Evolutionary conservation across 2,888 invertebrate species (phyloP).

Genomic region (Celastrina argiolus): DNA sequence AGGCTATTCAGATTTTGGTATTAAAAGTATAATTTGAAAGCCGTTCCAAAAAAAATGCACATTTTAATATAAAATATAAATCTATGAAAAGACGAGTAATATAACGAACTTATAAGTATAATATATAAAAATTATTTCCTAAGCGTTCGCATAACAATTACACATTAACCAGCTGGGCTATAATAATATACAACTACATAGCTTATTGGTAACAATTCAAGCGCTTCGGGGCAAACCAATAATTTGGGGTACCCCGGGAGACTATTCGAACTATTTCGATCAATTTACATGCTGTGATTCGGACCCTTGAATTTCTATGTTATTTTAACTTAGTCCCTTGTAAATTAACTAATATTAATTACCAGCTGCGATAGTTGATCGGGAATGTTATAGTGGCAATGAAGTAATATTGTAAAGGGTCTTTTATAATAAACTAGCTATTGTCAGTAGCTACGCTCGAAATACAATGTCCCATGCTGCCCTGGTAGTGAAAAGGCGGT

Average conservation of each 20-base stretch:
- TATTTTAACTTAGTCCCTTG: slow-evolving; percentile 17
- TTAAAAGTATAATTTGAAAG: too few relatives aligned
- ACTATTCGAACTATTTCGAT: slow-evolving; percentile 42
- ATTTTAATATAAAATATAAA: too few relatives aligned
- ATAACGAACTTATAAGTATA: not conserved
- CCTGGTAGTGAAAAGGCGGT: too few relatives aligned
- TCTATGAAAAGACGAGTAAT: not conserved
- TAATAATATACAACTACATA: slow-evolving; percentile 49
- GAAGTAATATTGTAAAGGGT: not conserved
- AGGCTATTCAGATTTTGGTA: too few relatives aligned
- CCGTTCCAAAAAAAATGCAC: too few relatives aligned
- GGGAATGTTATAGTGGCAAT: not conserved
- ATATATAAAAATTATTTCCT: not conserved
- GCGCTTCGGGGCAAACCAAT: slow-evolving; percentile 67
- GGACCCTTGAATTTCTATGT: slow-evolving; percentile 36
- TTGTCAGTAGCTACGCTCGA: too few relatives aligned
- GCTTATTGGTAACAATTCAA: slow-evolving; percentile 70
- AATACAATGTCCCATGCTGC: too few relatives aligned
- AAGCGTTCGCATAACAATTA: not conserved
- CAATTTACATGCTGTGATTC: slow-evolving; percentile 61
- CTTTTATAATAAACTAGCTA: not conserved
- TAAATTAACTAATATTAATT: slow-evolving; percentile 14
- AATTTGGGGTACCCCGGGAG: slow-evolving; percentile 64
- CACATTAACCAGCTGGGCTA: slow-evolving; percentile 10
- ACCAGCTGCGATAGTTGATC: slow-evolving; percentile 13